These are phyloP conservation scores for Menura novaehollandiae DNA, from an alignment of 2,113 vertebrate genomes.

Conservation along the genomic window DNA sequence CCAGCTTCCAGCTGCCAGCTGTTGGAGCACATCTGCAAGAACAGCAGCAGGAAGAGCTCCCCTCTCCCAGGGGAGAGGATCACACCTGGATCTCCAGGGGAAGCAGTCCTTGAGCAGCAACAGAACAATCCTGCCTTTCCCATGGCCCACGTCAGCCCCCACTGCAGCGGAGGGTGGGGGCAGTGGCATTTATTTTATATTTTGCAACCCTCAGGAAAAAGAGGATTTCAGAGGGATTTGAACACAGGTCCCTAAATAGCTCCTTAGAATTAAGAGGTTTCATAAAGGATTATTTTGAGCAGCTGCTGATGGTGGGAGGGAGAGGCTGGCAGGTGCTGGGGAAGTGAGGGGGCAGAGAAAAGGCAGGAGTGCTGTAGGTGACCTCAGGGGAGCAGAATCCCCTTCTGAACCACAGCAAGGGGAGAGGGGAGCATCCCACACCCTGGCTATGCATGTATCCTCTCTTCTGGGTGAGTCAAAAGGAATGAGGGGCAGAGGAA, in stretches of 20 bases:
- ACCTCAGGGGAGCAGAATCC: neutral
- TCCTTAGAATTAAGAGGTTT: constrained; percentile 48
- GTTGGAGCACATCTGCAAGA: neutral
- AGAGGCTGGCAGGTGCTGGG: neutral
- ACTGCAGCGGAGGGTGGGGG: neutral
- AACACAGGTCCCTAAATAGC: constrained; percentile 46
- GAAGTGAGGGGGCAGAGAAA: neutral
- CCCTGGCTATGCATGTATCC: rapidly evolving
- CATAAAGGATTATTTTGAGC: neutral
- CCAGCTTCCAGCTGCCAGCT: neutral
- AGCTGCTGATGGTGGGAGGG: rapidly evolving
- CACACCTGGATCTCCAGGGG: rapidly evolving
- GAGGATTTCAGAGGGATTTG: constrained; percentile 50
- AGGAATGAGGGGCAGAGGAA: neutral
- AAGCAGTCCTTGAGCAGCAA: neutral
- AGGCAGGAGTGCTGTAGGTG: neutral
- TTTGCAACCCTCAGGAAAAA: neutral
- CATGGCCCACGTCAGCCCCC: rapidly evolving
- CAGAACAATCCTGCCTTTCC: neutral
- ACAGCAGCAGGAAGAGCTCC: neutral
- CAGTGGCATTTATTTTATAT: neutral
- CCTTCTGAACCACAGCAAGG: neutral
- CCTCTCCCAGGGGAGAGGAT: neutral
- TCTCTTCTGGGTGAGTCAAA: neutral
- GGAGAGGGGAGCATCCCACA: neutral